A percentile compares a stretch with the other conserved stretches of the same genome.
Conservation (phyloP, 1,140 invertebrate species). For the Drosophila micromelanica region DNA sequence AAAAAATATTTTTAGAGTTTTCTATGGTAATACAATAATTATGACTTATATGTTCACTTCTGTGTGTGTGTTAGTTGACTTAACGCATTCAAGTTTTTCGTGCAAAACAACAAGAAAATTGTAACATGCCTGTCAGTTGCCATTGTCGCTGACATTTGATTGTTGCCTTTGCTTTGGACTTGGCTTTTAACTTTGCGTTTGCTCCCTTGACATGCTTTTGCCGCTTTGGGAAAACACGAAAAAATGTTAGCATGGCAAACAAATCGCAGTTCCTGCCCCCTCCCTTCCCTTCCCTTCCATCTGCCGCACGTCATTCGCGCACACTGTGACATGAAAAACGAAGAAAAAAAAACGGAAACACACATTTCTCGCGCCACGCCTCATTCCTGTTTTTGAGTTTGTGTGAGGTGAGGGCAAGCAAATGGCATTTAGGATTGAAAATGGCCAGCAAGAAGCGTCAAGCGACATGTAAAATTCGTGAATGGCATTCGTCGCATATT, state of each 20-base stretch:
- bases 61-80: constrained; percentile 31
- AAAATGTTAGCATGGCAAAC: constrained; percentile 55
- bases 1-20: neutral
- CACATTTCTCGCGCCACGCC: constrained; percentile 26
- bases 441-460: constrained; percentile 12
- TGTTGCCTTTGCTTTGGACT: constrained; percentile 25
- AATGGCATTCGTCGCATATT: neutral
- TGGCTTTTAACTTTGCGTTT: constrained; percentile 20
- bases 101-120: constrained; percentile 4
- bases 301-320: constrained; percentile 1
- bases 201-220: constrained; percentile 56
- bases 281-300: neutral
- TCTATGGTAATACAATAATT: no score
- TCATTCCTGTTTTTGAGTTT: constrained; percentile 25
- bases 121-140: constrained; percentile 37
- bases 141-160: constrained; percentile 42
- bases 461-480: constrained; percentile 13
- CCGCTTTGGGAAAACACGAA: constrained; percentile 52
- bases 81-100: constrained; percentile 44
- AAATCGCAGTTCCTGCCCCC: constrained; percentile 33
- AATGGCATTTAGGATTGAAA: constrained; percentile 36
- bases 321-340: constrained; percentile 20
- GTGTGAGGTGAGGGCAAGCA: constrained; percentile 18
- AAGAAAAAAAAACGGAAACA: constrained; percentile 3
- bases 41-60: no score